These are phyloP conservation scores for Biston stratarius DNA, from an alignment of 2,888 invertebrate genomes.

Conservation along the genomic window DNA sequence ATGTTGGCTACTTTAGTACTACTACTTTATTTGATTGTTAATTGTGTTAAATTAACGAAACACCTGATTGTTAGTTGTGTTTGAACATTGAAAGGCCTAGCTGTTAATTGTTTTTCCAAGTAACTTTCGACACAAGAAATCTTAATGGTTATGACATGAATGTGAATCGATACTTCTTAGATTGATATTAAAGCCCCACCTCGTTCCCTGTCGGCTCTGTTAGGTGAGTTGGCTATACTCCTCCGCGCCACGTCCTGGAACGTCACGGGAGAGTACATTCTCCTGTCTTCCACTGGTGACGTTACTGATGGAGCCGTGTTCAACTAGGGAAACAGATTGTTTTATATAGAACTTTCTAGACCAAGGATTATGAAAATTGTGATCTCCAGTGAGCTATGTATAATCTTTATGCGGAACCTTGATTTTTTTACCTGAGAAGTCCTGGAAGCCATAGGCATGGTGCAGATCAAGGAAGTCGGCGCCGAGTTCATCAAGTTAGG, in stretches of 20 bases:
- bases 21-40: no score
- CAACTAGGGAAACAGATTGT: slow-evolving; percentile 24
- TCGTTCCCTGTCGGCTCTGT: slow-evolving; percentile 70
- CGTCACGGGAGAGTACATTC: slow-evolving; percentile 94
- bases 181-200: slow-evolving; percentile 47
- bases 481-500: slow-evolving; percentile 63
- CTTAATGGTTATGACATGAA: no score
- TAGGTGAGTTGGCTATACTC: slow-evolving; percentile 92
- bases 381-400: not conserved
- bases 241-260: slow-evolving; percentile 93
- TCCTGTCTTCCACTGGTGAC: slow-evolving; percentile 87
- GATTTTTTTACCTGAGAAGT: slow-evolving; percentile 41
- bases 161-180: no score
- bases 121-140: no score
- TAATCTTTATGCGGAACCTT: no score
- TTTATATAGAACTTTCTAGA: not conserved
- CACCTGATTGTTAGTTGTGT: no score
- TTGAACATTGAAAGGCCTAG: no score
- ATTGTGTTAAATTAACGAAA: no score
- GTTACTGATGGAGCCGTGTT: slow-evolving; percentile 62
- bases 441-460: slow-evolving; percentile 48
- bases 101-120: no score
- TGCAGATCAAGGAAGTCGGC: slow-evolving; percentile 57
- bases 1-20: no score
- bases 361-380: not conserved